Evolutionary conservation across 2,888 invertebrate genomes (phyloP).

Genomic region (Pollenia angustigena): DNA sequence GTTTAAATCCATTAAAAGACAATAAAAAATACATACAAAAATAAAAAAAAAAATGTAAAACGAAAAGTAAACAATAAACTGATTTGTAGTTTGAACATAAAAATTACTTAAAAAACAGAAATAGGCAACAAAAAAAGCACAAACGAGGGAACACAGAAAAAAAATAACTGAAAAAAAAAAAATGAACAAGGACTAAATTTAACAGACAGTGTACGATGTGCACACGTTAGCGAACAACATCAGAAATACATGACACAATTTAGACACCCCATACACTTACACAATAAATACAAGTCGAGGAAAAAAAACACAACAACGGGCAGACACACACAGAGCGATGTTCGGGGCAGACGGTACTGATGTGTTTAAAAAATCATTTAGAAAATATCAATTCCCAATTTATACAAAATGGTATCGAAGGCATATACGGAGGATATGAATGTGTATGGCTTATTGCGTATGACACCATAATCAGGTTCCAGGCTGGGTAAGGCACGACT

Average conservation of each 20-base stretch:
- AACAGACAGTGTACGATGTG: conserved; percentile 26
- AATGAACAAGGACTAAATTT: conserved; percentile 40
- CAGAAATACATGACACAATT: neutral
- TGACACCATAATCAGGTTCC: conserved; percentile 84
- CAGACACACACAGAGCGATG: neutral
- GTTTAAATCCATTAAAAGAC: conserved; percentile 54
- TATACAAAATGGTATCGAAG: conserved; percentile 82
- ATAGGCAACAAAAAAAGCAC: conserved; percentile 4
- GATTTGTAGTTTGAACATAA: conserved; percentile 47
- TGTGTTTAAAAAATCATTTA: conserved; percentile 66
- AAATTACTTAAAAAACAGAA: conserved; percentile 4
- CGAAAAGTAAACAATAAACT: conserved; percentile 56
- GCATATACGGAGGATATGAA: conserved; percentile 84
- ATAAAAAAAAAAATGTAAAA: conserved; percentile 44
- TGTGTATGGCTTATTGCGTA: conserved; percentile 81
- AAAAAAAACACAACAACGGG: neutral
- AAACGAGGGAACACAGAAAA: conserved; percentile 9
- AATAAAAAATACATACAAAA: conserved; percentile 31
- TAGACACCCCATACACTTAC: conserved; percentile 5
- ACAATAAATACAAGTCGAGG: neutral
- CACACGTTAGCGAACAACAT: conserved; percentile 37
- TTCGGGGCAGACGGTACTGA: neutral
- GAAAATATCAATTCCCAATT: conserved; percentile 80
- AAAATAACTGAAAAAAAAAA: conserved; percentile 9
- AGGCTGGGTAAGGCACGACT: conserved; percentile 80